Evolutionary conservation across 1,140 invertebrate species (phyloP).

Genomic region (Cryptotermes secundus): DNA sequence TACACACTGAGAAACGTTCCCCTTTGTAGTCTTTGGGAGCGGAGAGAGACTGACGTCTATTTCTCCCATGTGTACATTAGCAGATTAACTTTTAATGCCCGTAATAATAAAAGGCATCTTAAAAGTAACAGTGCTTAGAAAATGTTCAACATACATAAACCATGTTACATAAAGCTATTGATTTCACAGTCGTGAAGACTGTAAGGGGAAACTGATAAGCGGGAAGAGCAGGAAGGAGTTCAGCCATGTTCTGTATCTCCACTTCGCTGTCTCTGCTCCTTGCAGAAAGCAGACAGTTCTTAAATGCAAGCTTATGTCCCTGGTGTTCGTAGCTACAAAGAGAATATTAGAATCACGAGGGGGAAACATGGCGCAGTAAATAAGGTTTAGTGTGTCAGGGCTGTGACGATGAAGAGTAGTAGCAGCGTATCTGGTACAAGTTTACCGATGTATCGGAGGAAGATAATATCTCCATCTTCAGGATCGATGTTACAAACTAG

Average conservation of each 20-base stretch:
- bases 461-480: too few species aligned
- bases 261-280: not conserved
- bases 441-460: too few species aligned
- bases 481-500: too few species aligned
- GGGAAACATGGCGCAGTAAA: not conserved
- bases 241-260: too few species aligned
- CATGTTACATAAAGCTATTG: conserved; percentile 13
- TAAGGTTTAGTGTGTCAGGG: too few species aligned
- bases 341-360: not conserved
- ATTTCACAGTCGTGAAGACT: not conserved
- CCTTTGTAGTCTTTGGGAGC: not conserved
- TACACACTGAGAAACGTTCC: not conserved
- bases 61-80: conserved; percentile 14
- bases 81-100: not conserved
- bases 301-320: not conserved
- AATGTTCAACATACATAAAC: conserved; percentile 2
- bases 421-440: too few species aligned
- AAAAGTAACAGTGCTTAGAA: not conserved
- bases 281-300: not conserved
- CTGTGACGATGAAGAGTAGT: too few species aligned
- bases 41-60: not conserved
- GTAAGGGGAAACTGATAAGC: not conserved
- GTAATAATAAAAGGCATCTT: conserved; percentile 10
- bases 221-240: too few species aligned
- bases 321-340: not conserved